Evolutionary conservation across 2,888 invertebrate genomes (phyloP).

Genomic region (Hermodice carunculata): DNA sequence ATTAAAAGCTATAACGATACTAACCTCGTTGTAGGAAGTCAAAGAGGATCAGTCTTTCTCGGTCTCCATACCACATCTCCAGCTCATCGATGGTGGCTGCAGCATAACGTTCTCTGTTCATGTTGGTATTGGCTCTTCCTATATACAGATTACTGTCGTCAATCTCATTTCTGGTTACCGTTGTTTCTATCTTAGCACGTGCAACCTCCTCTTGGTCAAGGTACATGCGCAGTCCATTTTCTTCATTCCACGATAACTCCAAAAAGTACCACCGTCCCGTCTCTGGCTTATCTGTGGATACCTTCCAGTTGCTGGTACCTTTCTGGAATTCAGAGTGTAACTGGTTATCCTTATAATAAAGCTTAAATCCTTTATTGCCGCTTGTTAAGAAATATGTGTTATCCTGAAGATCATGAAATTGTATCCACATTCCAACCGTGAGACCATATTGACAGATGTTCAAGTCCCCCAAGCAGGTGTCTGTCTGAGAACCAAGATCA

Average conservation of each 20-base stretch:
- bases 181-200: not conserved
- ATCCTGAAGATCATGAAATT: conserved; percentile 46
- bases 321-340: conserved; percentile 49
- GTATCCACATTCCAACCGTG: conserved; percentile 58
- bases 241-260: conserved; percentile 58
- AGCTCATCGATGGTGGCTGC: conserved; percentile 57
- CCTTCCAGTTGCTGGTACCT: conserved; percentile 45
- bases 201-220: conserved; percentile 50
- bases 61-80: conserved; percentile 39
- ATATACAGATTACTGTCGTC: conserved; percentile 45
- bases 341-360: conserved; percentile 47
- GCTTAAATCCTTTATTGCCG: conserved; percentile 49
- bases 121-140: conserved; percentile 48
- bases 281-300: not conserved
- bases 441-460: conserved; percentile 57
- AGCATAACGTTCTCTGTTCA: conserved; percentile 47
- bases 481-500: conserved; percentile 50
- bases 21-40: conserved; percentile 32
- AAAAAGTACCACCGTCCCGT: conserved; percentile 62
- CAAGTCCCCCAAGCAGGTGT: conserved; percentile 59
- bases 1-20: no score
- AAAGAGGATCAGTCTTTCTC: conserved; percentile 40
- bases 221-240: conserved; percentile 53
- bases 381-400: conserved; percentile 50
- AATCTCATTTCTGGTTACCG: not conserved